phyloP scores from a whole-genome alignment of 2,113 vertebrate species.

The Chamaea fasciata region DNA sequence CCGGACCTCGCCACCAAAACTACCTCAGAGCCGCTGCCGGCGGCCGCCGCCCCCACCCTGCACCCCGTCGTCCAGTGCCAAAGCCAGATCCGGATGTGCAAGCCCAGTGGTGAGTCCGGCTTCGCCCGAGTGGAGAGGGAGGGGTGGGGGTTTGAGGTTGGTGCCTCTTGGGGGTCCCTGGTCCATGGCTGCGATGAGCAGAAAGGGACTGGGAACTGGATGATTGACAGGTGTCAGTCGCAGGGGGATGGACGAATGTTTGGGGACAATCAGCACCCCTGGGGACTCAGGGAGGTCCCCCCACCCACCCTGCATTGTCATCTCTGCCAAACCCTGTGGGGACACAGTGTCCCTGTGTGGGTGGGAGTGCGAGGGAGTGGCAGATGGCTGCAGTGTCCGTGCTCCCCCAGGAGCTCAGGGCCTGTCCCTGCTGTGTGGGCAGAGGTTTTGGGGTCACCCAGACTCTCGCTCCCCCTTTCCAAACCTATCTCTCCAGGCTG shows the following conservation, averaged over 20 bases:
- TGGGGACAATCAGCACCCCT: background rate
- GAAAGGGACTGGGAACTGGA: background rate
- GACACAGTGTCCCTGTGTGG: background rate
- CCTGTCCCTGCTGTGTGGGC: background rate
- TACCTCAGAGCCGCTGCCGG: constrained; percentile 80
- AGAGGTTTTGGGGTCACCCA: background rate
- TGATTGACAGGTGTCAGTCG: background rate
- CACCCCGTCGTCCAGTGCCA: constrained; percentile 82
- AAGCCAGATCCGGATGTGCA: constrained; percentile 93
- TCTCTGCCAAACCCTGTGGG: background rate
- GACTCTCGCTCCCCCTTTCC: background rate
- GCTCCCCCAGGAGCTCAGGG: background rate
- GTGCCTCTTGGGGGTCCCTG: too few species aligned
- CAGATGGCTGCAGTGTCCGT: background rate
- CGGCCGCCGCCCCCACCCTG: constrained; percentile 24
- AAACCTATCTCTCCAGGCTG: background rate
- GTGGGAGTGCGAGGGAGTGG: background rate
- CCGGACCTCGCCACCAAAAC: constrained; percentile 81
- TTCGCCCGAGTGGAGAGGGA: background rate
- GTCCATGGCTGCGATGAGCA: background rate
- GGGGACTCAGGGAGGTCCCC: background rate
- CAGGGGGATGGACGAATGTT: fast-evolving
- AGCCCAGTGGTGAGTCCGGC: constrained; percentile 78
- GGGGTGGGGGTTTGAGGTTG: background rate
- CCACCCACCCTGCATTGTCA: background rate